Evolutionary conservation across 2,113 vertebrate genomes (phyloP), one percentile per base, ranked within the genome.

Genomic region (Petrocephalus zakoni): DNA sequence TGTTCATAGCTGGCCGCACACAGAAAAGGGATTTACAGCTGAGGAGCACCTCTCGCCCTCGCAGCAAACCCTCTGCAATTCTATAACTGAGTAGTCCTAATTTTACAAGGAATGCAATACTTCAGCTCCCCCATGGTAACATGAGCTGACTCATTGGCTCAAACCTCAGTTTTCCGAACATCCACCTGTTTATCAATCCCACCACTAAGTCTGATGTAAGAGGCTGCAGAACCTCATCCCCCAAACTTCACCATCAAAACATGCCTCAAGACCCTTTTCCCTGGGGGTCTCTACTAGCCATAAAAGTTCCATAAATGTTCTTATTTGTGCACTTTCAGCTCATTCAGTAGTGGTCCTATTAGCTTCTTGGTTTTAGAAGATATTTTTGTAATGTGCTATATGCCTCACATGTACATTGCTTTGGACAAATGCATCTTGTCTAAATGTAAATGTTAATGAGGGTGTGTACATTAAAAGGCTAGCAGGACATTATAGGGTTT

Each of bases 21-120:
- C 25, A 84, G 15, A 8, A 87, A 42, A 64, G 21, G 81, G 88
- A 90, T 91, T 91, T 89, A 56, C 25, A 9, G 88, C 19, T 34
- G 64, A 47, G 47, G 46, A n/a, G 15, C 78, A 56, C 68, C 87
- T 55, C 84, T 89, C 85, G 64, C 81, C 58, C 68, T 4, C 7
- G 81, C 83, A 64, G 87, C 42, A 85, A 81, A 37, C 84, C 56
- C 55, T 34, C 15, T 52, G 58, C 88, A 88, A 90, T 87, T 86
- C 52, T 55, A 68, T 75, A 78, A 87, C 84, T 90, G 85, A 89
- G 58, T 85, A 84, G 82, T 89, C 21, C 42, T 64, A 84, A 58
- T 29, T 82, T 90, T 78, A 89, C 87, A 83, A 72, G 87, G 17
- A 90, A 90, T 89, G 86, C 88, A 87, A 90, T 78, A 88, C 90